Conservation (phyloP, 1,140 invertebrate species). For the Panagrolaimus sp. region DNA sequence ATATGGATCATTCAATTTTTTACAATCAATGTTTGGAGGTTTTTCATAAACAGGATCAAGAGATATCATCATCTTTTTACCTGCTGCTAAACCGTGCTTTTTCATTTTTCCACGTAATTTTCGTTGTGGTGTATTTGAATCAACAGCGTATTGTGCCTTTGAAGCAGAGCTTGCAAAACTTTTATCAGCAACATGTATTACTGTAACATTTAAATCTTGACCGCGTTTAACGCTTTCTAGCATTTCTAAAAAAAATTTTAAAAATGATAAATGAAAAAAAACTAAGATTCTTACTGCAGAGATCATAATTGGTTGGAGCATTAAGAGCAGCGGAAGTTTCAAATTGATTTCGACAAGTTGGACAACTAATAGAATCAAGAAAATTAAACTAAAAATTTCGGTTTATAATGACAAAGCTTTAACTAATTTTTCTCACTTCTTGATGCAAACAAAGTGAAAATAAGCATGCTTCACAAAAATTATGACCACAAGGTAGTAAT, state of each 20-base stretch:
- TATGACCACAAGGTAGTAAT: conserved; percentile 49
- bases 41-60: conserved; percentile 10
- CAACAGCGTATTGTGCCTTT: background rate
- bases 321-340: conserved; percentile 23
- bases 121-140: background rate
- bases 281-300: conserved; percentile 40
- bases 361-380: conserved; percentile 44
- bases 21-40: background rate
- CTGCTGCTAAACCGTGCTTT: background rate
- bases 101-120: background rate
- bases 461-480: conserved; percentile 45
- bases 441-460: conserved; percentile 40
- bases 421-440: conserved; percentile 17
- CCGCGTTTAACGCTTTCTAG: conserved; percentile 30
- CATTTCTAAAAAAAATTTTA: conserved; percentile 29
- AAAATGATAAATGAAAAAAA: no score
- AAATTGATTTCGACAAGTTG: conserved; percentile 37
- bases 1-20: background rate
- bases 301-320: conserved; percentile 46
- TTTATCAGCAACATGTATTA: conserved; percentile 34
- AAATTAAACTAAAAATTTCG: conserved; percentile 38
- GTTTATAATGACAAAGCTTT: no score
- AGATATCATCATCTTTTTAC: background rate
- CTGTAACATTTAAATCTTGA: conserved; percentile 38
- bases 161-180: background rate